These are phyloP conservation scores for Nephrotoma flavescens DNA, from an alignment of 2,888 invertebrate species.

Conservation along the genomic window DNA sequence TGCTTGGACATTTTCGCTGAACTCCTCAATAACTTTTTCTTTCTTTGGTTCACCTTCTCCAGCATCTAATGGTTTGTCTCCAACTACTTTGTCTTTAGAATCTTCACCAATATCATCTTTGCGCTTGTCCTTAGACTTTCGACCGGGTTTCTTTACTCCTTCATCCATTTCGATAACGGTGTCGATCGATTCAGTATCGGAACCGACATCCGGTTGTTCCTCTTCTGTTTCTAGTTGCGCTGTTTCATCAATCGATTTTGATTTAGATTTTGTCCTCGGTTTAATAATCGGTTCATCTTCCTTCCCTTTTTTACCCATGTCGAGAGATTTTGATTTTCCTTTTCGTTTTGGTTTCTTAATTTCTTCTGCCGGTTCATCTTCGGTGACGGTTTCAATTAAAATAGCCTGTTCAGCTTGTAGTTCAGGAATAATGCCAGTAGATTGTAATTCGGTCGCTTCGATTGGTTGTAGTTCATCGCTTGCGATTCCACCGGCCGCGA, in stretches of 20 bases:
- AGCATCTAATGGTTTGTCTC: too few species aligned
- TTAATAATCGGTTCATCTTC: conserved; percentile 2
- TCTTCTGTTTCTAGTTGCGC: conserved; percentile 12
- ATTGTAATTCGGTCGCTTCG: background rate
- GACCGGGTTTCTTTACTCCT: background rate
- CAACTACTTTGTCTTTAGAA: background rate
- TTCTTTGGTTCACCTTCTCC: too few species aligned
- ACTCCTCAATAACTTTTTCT: background rate
- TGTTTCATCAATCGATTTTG: conserved; percentile 11
- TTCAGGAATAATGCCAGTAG: background rate
- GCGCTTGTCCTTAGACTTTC: background rate
- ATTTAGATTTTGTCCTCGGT: conserved; percentile 13
- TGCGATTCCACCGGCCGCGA: background rate
- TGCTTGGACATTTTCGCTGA: background rate
- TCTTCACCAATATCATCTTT: background rate
- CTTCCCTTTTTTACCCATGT: background rate
- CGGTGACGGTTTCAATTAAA: background rate
- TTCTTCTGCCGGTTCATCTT: background rate
- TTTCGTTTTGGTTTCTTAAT: background rate
- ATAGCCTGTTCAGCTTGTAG: background rate
- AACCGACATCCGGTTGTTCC: conserved; percentile 9
- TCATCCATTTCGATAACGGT: conserved; percentile 5
- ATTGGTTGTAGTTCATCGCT: background rate
- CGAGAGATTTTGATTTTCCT: background rate
- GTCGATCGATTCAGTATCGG: background rate